Conservation (phyloP, 2,113 vertebrate species). For the Suricata suricatta region DNA sequence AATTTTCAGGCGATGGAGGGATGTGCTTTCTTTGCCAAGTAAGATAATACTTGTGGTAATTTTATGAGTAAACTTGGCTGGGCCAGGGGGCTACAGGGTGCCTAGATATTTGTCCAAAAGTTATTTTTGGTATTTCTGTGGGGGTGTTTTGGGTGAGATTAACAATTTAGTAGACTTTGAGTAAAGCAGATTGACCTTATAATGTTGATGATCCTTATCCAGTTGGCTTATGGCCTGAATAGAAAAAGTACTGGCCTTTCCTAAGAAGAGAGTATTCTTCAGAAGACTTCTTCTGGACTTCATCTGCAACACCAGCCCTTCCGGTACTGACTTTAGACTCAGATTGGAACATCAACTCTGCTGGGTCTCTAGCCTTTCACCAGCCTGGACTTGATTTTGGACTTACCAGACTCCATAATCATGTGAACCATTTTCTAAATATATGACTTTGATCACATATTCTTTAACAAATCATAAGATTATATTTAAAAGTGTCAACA, state of each 20-base stretch:
- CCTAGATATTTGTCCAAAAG: background rate
- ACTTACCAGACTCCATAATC: background rate
- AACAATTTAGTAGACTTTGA: background rate
- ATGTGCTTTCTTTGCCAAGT: background rate
- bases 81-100: rapidly evolving
- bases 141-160: background rate
- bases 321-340: background rate
- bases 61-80: background rate
- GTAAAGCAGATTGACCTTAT: background rate
- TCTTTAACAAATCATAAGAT: background rate
- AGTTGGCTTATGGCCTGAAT: background rate
- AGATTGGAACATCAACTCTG: background rate
- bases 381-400: background rate
- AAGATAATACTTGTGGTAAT: background rate
- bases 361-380: background rate
- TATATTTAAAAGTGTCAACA: background rate
- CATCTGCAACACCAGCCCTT: background rate
- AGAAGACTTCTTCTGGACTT: background rate
- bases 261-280: background rate
- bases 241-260: background rate
- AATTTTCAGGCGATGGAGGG: background rate
- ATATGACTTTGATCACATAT: background rate
- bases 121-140: background rate
- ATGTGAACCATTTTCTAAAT: background rate
- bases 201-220: background rate